Base-by-base conservation (phyloP, 2,888 invertebrate genomes). In the Gortyna flavago region DNA sequence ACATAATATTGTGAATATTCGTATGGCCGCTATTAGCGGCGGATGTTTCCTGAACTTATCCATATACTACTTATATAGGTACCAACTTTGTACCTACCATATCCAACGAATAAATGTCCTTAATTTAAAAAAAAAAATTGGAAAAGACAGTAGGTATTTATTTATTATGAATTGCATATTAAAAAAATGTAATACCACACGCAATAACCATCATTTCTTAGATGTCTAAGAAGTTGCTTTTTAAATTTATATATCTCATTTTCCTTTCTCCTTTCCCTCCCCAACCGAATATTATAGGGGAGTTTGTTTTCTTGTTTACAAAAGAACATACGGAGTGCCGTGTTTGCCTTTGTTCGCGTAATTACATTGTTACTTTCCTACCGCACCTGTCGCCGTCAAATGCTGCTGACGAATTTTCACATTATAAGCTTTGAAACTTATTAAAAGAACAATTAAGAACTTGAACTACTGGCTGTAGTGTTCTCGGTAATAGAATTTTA, bases 271-370 rank as follows among this genome's bases (percentile, higher is more conserved):
- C 76, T 74, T 82, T 83, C 85, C 79, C 81, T 87, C 87, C 87
- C 79, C 82, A 75, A 81, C 74, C 71, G 83, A 88, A 77, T 86
- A 77, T 87, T 87, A 87, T 87, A 88, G 86, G 87, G 85, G 87
- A 87, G 88, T 89, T 92, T 90, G 90, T 91, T 90, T 92, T 89
- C 90, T 90, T 93, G 89, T 93, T 93, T 93, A 91, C 92, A 89
- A 91, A 91, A 92, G 88, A 90, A 89, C 90, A 90, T 89, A 88
- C 86, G 84, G 83, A 83, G 89, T 81, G 80, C 74, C 80, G 86
- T 89, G 89, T 91, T 91, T 90, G 89, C 89, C 88, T 92, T 91
- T 91, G 88, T 91, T 89, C 89, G 57, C 85, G 89, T 92, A 92
- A 92, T 92, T 91, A 90, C 90, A 89, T 91, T 91, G 89, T 89